Base-by-base conservation (phyloP, 2,797 vertebrate genomes). In the Chelonia mydas region DNA sequence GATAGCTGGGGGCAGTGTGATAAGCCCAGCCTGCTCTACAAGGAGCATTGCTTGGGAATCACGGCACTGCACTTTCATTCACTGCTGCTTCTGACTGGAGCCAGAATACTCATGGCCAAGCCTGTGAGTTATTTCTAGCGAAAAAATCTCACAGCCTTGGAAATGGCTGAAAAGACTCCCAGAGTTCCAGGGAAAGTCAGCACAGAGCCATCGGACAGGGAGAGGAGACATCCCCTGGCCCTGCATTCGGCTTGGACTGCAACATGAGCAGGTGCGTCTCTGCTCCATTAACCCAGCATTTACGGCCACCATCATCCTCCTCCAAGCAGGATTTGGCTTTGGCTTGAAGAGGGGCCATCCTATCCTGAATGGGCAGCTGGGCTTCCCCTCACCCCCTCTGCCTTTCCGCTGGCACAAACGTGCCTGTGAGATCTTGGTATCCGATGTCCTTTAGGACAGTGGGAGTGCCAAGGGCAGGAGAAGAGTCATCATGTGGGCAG, bases 251-350 rank as follows among this genome's bases (percentile, higher is more conserved):
- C 96, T 94, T 93, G 78, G 94, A 72, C 84, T 96, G 95, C 95
- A 87, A 87, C 94, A 92, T 86, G 88, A 96, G 94, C 49, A 90
- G 84, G 90, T 55, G 91, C 16, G 90, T 87, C 96, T 96, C 90
- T 97, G 96, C 96, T 86, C 95, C 94, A 96, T 96, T 94, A 97
- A 90, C 82, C 89, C 84, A 86, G 47, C 80, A 7, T 55, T 96
- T 97, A 72, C 89, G 92, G 92, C 81, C 92, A 59, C 89, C 87
- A 86, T 94, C 93, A 89, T 91, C 54, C 87, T 72, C n/a, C n/a
- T 37, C n/a, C 65, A 37, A 41, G 9, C 65, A 72, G n/a, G 65
- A 72, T 72, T 65, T n/a, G 23, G 33, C 33, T 65, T 41, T 72
- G 83, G 57, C 84, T 87, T 68, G 88, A 72, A 89, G 87, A 89